Evolutionary conservation across 2,888 invertebrate genomes (phyloP).

Genomic region (Ennomos quercinarius): DNA sequence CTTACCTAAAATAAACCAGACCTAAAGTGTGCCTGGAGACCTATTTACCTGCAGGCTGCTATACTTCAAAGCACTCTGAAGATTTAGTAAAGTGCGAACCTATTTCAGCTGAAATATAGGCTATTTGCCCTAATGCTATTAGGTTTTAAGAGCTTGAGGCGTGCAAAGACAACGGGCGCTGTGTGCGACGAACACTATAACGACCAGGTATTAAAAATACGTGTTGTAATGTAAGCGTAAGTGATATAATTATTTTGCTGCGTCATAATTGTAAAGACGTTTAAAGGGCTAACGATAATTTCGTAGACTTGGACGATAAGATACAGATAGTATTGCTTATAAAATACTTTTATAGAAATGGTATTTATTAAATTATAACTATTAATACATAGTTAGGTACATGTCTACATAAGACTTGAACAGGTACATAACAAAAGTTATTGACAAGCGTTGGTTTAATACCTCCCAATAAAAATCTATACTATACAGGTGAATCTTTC

Average conservation of each 20-base stretch:
- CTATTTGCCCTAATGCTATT: constrained; percentile 33
- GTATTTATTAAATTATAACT: too few relatives aligned
- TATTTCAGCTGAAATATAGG: constrained; percentile 32
- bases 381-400: too few relatives aligned
- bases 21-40: constrained; percentile 22
- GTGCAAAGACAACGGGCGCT: constrained; percentile 25
- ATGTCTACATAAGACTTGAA: too few relatives aligned
- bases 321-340: too few relatives aligned
- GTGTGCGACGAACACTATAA: constrained; percentile 12
- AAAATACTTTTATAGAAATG: too few relatives aligned
- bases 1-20: constrained; percentile 11
- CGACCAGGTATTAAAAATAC: constrained; percentile 12
- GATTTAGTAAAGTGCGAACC: constrained; percentile 32
- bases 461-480: too few relatives aligned
- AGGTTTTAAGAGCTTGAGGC: constrained; percentile 29
- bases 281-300: neutral
- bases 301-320: too few relatives aligned
- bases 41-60: constrained; percentile 23
- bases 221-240: constrained; percentile 8
- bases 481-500: too few relatives aligned
- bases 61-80: constrained; percentile 22
- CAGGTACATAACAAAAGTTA: too few relatives aligned
- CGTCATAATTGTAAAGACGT: neutral
- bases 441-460: too few relatives aligned
- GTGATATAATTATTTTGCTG: constrained; percentile 18